A percentile compares a stretch with the other conserved stretches of the same genome.
Conservation (phyloP, 1,140 invertebrate species). For the Procambarus clarkii region DNA sequence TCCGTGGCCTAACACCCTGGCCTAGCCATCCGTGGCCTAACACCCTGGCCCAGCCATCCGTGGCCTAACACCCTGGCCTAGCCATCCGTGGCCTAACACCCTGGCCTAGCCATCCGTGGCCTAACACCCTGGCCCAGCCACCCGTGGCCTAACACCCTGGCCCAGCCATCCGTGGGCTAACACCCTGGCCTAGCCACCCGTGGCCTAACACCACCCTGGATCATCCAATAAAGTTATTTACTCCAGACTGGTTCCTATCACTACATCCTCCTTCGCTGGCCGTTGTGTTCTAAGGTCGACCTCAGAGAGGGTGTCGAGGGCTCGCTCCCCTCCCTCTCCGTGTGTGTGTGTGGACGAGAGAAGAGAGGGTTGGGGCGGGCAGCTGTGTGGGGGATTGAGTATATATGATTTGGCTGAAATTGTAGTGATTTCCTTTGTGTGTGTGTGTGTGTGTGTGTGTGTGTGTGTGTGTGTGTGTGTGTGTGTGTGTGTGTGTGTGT, state of each 20-base stretch:
- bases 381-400: not conserved
- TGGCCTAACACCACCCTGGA: not conserved
- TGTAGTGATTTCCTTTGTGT: not conserved
- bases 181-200: too few relatives aligned
- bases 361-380: not conserved
- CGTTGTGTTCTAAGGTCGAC: not conserved
- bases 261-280: not conserved
- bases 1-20: not conserved
- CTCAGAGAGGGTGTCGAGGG: not conserved
- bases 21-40: too few relatives aligned
- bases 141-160: too few relatives aligned
- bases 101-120: too few relatives aligned
- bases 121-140: too few relatives aligned
- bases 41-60: too few relatives aligned
- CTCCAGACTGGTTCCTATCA: not conserved
- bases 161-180: too few relatives aligned
- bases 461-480: not conserved
- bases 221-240: conserved; percentile 5
- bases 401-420: not conserved
- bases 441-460: not conserved
- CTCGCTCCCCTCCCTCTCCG: not conserved
- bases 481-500: conserved; percentile 2
- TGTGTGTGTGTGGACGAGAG: not conserved
- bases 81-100: too few relatives aligned
- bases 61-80: too few relatives aligned